Base-by-base conservation (phyloP, 64 coral and sea anemone genomes). In the Actinia equina region DNA sequence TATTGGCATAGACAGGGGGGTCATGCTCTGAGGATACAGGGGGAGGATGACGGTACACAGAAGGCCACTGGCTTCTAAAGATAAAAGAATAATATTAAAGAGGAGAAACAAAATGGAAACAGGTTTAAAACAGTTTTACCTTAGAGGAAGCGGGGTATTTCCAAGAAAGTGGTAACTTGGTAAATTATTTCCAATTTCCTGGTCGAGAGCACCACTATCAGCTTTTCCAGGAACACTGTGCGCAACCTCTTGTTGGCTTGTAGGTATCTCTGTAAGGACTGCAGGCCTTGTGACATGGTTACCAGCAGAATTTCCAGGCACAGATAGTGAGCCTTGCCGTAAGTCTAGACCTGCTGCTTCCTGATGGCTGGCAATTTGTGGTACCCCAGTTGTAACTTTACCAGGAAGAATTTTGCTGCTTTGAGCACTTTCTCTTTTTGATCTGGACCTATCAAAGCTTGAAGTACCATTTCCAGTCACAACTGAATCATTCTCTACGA, bases 91-190 rank as follows among this genome's bases (percentile, higher is more conserved):
- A 42, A 74, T 74, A 74, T 11, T 74, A 27, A 42, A 74, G 69
- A 74, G 14, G 14, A 37, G 69, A 41, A 74, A 74, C 7, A 74
- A 2, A 3, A 13, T 4, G 69, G 27, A 30, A 74, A 74, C 69
- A 30, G 26, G 69, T 41, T 27, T 74, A 0, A 74, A 5, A 74
- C 26, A 74, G 26, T 30, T 30, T 74, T 74, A 74, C 69, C 69
- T 74, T 41, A 14, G 26, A 42, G 69, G 26, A 15, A 9, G 23
- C 17, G n/a, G 69, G 12, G 41, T 12, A 74, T 11, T 74, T 74
- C 69, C 25, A 41, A 74, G 69, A 74, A 74, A 74, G 26, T 74
- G 69, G 69, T 74, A 74, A 26, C 69, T 74, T 74, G 69, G 69
- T 74, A 74, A 41, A 41, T 74, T 11, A 30, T 25, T 74, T 2